Evolutionary conservation across 2,113 vertebrate species (phyloP).

Genomic region (Gymnarchus niloticus): DNA sequence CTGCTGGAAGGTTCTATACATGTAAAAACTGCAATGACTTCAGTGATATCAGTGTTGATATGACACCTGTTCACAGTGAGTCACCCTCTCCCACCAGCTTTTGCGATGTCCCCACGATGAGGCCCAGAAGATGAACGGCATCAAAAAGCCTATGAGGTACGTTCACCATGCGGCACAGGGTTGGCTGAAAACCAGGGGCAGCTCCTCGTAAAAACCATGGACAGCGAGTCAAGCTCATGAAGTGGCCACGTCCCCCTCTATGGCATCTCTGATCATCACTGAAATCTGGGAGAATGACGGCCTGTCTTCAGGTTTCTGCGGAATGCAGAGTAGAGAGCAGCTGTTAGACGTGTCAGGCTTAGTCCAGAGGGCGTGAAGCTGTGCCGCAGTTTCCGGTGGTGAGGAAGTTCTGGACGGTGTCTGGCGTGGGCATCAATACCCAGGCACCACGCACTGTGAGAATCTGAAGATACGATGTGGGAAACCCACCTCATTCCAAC

Average conservation of each 20-base stretch:
- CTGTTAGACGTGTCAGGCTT: not conserved
- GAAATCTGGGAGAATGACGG: constrained; percentile 49
- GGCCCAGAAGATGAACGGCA: not conserved
- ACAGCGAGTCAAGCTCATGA: not conserved
- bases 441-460: not conserved
- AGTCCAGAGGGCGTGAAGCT: too few species aligned
- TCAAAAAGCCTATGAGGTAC: not conserved
- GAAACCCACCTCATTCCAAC: constrained; percentile 80
- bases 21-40: too few species aligned
- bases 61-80: too few species aligned
- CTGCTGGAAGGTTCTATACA: not conserved
- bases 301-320: constrained; percentile 53
- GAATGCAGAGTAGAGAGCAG: not conserved
- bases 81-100: not conserved
- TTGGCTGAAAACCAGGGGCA: not conserved
- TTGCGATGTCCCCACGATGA: not conserved
- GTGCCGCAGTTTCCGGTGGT: too few species aligned
- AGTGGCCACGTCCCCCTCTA: constrained; percentile 42
- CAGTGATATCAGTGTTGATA: too few species aligned
- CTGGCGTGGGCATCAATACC: too few species aligned
- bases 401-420: too few species aligned
- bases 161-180: not conserved
- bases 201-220: not conserved
- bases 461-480: not conserved
- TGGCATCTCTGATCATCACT: constrained; percentile 42